These are phyloP conservation scores for Urocitellus parryii DNA, from an alignment of 2,113 vertebrate genomes.

Conservation along the genomic window DNA sequence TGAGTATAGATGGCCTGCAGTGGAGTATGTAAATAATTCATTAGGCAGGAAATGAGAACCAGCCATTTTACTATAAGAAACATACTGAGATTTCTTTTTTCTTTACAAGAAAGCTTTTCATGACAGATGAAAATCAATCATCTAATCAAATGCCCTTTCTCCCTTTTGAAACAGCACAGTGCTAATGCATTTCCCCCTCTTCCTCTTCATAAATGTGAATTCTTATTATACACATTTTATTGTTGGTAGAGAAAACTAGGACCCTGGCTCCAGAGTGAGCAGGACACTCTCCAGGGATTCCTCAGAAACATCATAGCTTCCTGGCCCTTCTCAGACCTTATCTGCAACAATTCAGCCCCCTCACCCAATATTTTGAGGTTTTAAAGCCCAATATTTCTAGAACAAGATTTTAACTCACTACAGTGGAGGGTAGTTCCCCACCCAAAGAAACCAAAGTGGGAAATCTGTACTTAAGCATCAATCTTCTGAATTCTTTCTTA, in stretches of 20 bases:
- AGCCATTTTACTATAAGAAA: conserved; percentile 46
- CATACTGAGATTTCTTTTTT: conserved; percentile 36
- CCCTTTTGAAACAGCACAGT: conserved; percentile 51
- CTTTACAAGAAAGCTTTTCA: conserved; percentile 63
- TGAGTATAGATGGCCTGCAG: conserved; percentile 44
- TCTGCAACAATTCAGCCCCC: background rate
- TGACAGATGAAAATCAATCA: conserved; percentile 61
- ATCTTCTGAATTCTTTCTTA: background rate
- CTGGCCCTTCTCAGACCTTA: background rate
- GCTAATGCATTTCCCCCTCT: conserved; percentile 29
- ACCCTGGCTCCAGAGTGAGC: background rate
- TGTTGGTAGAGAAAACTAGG: background rate
- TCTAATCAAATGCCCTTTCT: conserved; percentile 63
- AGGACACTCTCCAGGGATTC: background rate
- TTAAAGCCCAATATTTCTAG: background rate
- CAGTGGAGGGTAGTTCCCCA: background rate
- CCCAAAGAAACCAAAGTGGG: background rate
- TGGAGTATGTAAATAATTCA: conserved; percentile 71
- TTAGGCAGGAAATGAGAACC: conserved; percentile 68
- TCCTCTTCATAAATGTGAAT: conserved; percentile 45
- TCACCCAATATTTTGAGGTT: background rate
- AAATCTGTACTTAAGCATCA: background rate
- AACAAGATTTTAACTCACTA: background rate
- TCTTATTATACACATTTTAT: conserved; percentile 31
- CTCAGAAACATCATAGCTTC: background rate